Evolutionary conservation across 2,113 vertebrate genomes (phyloP), one percentile per base, ranked within the genome.

Genomic region (Dryoscopus gambensis): DNA sequence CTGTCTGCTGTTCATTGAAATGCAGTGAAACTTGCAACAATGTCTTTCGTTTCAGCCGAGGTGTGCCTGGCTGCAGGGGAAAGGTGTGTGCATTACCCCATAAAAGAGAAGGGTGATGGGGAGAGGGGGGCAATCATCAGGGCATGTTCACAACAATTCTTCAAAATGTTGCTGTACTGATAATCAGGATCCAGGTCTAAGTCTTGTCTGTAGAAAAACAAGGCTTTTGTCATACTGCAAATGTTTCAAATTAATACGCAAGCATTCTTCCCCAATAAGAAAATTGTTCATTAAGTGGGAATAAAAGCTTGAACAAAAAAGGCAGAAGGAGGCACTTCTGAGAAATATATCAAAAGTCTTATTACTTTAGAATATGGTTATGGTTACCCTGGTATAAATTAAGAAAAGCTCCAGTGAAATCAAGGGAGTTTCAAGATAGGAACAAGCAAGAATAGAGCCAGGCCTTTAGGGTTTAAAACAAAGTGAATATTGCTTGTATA

Each of bases 361-460:
- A 93, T 70, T 96, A 87, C 81, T 96, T 91, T 85, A 88, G 57
- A 83, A 94, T 56, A 85, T 87, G 50, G 50, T 96, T 94, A 96
- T 89, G 87, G 92, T 90, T 96, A 88, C 40, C 55, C 67, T 91
- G 90, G 90, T 91, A 93, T 96, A 93, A 95, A 95, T 91, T 85
- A 95, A 77, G 82, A 85, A 94, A 93, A 96, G 71, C 50, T 80
- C 95, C 63, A 70, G 76, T 93, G 95, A 94, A 94, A 93, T 80
- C 79, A 86, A 87, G 91, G 85, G 90, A 93, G 1, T 94, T 95
- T 88, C 70, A 87, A 85, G 88, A 90, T 1, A 85, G 68, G 84
- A 87, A 77, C 47, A 87, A 80, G 17, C 27, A 82, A 21, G 52
- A 77, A 69, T 5, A 80, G 39, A 87, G 55, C 12, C 55, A 79